Evolutionary conservation across 1,140 invertebrate genomes (phyloP), one percentile per base, ranked within the genome.

Genomic region (Wasmannia auropunctata): DNA sequence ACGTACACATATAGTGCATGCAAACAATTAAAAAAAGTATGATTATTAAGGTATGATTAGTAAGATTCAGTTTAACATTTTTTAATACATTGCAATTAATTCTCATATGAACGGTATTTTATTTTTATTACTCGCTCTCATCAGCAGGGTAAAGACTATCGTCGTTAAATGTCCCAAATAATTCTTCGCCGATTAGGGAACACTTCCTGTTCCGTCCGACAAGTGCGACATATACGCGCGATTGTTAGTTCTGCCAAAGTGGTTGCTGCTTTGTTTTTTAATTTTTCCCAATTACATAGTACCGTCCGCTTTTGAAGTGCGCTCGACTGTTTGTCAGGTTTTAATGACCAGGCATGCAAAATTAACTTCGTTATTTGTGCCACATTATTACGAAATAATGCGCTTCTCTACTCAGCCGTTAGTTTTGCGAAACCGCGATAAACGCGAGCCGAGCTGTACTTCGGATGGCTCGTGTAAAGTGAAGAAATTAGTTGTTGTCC

Each of bases 351-450:
- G 19, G n/a, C 83, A 77, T 84, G 74, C 80, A 31, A 74, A 88
- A 91, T 91, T 90, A 88, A 90, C 89, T 88, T 91, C 88, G 88
- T 91, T 90, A 91, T 69, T 79, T 43, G 56, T 84, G 46, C 25
- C 37, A 25, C 67, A 86, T 88, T 80, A 86, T 88, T 86, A 63
- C 60, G 58, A 22, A 56, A 37, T 83, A 83, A 74, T 54, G 54
- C 51, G 54, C 14, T 58, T 58, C 51, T 31, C 79, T 19, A 58
- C 51, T 83, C n/a, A 60, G n/a, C 56, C 37, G 51, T 56, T 80
- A 19, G 43, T 70, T 81, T 72, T 58, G n/a, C n/a, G 43, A 83
- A 46, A 60, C 34, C 8, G 40, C 37, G 49, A 56, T 56, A 80
- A 56, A 56, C 63, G 34, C 16, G 8, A 67, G 60, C 19, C 5